A percentile compares a stretch with the other conserved stretches of the same genome.
Conservation (phyloP, 2,113 vertebrate species). For the Scalopus aquaticus region DNA sequence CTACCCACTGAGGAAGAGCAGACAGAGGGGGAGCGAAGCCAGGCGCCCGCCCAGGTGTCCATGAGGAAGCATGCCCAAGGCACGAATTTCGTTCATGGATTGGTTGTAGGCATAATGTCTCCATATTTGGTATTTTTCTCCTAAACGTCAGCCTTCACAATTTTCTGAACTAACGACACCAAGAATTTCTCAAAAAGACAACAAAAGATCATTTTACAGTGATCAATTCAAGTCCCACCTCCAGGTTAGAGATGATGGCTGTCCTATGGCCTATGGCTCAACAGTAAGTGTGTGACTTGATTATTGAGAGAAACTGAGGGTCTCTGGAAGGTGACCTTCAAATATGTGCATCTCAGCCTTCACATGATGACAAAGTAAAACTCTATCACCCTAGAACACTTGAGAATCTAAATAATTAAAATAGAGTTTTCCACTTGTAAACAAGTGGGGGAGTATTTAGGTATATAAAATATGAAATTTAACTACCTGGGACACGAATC, state of each 20-base stretch:
- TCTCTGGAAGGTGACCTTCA: not conserved
- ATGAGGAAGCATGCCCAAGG: accelerated
- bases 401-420: not conserved
- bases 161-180: not conserved
- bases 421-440: not conserved
- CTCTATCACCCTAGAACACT: not conserved
- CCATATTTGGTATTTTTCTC: not conserved
- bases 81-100: accelerated
- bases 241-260: not conserved
- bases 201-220: not conserved
- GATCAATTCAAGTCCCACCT: not conserved
- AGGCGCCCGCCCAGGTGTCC: too few relatives aligned
- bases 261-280: not conserved
- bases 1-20: accelerated
- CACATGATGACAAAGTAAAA: not conserved
- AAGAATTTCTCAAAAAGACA: not conserved
- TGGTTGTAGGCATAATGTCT: not conserved
- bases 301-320: not conserved
- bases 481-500: not conserved
- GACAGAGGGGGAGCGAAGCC: too few relatives aligned
- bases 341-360: not conserved
- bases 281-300: not conserved
- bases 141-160: not conserved
- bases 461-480: not conserved
- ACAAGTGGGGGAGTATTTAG: too few relatives aligned